Conservation (phyloP, 2,888 invertebrate genomes). For the Drosophila greeni region DNA sequence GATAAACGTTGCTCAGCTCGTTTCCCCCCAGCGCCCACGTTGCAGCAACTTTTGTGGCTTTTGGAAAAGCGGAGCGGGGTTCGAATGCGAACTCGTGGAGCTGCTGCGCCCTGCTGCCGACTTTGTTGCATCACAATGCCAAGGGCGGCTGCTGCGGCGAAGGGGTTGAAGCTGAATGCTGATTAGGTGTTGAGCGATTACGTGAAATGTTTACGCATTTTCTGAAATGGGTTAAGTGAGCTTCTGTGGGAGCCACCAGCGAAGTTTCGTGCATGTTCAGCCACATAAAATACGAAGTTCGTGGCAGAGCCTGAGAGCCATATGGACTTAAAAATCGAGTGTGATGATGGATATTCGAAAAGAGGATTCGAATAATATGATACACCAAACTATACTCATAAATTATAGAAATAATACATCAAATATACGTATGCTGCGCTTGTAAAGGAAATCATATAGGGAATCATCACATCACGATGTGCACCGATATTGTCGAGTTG, state of each 20-base stretch:
- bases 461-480: too few relatives aligned
- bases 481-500: too few relatives aligned
- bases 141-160: conserved; percentile 24
- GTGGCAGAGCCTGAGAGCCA: not conserved
- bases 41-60: conserved; percentile 68
- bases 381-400: not conserved
- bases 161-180: conserved; percentile 59
- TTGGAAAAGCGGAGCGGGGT: not conserved
- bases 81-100: conserved; percentile 21
- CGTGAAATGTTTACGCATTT: conserved; percentile 68
- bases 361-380: not conserved
- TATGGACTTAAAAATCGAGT: not conserved
- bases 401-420: not conserved
- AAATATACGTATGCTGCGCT: too few relatives aligned
- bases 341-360: not conserved
- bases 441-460: too few relatives aligned
- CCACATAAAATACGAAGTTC: conserved; percentile 18
- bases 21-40: conserved; percentile 33
- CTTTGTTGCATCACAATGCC: conserved; percentile 65
- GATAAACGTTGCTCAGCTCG: conserved; percentile 58
- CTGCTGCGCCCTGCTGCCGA: conserved; percentile 38
- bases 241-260: conserved; percentile 12
- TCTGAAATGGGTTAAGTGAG: conserved; percentile 43
- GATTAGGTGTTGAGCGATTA: conserved; percentile 68
- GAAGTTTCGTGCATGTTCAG: conserved; percentile 29